Evolutionary conservation across 2,113 vertebrate species (phyloP), one percentile per base, ranked within the genome.

Genomic region (Pao palembangensis): DNA sequence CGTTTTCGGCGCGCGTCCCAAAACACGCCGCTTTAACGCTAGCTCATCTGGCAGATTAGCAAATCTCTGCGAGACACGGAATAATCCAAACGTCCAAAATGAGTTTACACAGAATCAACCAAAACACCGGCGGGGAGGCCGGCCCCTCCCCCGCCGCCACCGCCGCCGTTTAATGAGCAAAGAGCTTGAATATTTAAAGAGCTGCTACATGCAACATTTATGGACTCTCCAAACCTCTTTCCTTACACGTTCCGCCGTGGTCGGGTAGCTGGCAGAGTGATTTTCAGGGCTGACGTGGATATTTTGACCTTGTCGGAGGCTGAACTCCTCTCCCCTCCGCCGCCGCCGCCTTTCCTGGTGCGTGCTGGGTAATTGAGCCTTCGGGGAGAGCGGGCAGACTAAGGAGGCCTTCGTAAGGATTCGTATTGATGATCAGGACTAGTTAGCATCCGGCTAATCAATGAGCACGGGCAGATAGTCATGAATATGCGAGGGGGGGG

Each of bases 301-400:
- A 76, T 76, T 84, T 70, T 80, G 76, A 85, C 84, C 84, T 88
- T 85, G 80, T 81, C 71, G 72, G 77, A 65, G 60, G 76, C 75
- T 57, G 41, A 69, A 34, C 53, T 25, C 61, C 69, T 46, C 56
- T 50, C 61, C n/a, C 44, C 44, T 2, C 44, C 44, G 4, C 44
- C 44, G 19, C 61, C 71, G 44, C 15, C 59, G 3, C 47, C 18
- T 54, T 73, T 71, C 71, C 75, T 71, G 5, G 50, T 42, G 64
- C 55, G 41, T 31, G 67, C 67, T 47, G 44, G 46, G 72, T 88
- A 86, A 86, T 83, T 88, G 82, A 88, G 80, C 84, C 82, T 78
- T 76, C 52, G 28, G 82, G 84, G 79, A 83, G 68, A 59, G 66
- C 5, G 65, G 67, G 64, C 67, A 80, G 60, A 75, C 67, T 46